A percentile compares a stretch with the other conserved stretches of the same genome.
Evolutionary conservation across 2,888 invertebrate species (phyloP).

Genomic region (Brachypterus glaber): DNA sequence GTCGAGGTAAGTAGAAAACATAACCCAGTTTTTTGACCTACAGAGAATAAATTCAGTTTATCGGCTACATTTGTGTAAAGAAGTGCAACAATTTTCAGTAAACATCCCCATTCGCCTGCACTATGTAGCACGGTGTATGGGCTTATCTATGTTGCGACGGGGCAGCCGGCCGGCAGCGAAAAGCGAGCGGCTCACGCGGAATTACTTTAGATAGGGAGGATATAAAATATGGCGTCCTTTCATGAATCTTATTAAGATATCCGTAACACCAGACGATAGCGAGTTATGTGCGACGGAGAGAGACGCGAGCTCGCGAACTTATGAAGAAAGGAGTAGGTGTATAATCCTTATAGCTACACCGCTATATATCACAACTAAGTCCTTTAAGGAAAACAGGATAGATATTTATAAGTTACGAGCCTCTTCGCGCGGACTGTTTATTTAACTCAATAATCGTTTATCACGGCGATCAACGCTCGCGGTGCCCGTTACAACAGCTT

Average conservation of each 20-base stretch:
- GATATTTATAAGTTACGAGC: constrained; percentile 43
- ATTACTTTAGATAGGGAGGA: constrained; percentile 47
- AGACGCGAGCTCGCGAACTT: constrained; percentile 39
- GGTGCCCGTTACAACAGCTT: constrained; percentile 12
- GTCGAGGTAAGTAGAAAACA: no score
- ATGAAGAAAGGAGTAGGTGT: constrained; percentile 47
- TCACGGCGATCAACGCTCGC: constrained; percentile 33
- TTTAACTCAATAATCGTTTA: constrained; percentile 43
- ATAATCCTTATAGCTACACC: constrained; percentile 45
- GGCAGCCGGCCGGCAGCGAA: constrained; percentile 28
- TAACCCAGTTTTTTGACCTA: no score
- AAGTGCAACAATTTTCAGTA: no score
- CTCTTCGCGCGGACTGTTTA: constrained; percentile 38
- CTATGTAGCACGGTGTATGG: constrained; percentile 18
- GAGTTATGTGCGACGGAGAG: constrained; percentile 34
- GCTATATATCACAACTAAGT: constrained; percentile 43
- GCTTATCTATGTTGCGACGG: constrained; percentile 33
- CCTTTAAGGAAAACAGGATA: constrained; percentile 45
- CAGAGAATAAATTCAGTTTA: no score
- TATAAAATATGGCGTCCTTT: constrained; percentile 76
- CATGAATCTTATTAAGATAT: constrained; percentile 78
- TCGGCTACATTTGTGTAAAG: no score
- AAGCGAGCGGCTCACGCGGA: constrained; percentile 34
- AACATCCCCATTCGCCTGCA: background rate
- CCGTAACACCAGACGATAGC: constrained; percentile 50